Evolutionary conservation across 30 jellyfish, hydroid and myxozoan genomes (phyloP).

Genomic region (Clytia hemisphaerica): DNA sequence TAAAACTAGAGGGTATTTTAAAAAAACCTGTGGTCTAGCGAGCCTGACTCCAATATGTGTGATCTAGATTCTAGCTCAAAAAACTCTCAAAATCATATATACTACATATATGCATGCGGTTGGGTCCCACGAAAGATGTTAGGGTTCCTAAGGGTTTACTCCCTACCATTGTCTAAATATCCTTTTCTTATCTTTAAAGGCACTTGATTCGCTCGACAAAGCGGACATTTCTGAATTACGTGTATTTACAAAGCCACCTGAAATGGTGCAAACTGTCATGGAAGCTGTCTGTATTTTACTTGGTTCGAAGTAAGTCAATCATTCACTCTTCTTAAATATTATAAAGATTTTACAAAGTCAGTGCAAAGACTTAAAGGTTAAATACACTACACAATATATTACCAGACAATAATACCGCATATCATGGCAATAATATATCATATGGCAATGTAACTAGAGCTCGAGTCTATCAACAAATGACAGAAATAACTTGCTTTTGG

Average conservation of each 20-base stretch:
- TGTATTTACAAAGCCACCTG: slow-evolving; percentile 88
- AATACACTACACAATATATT: too few species aligned
- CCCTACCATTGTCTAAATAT: neutral
- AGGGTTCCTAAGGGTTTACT: neutral
- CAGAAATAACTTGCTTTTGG: too few species aligned
- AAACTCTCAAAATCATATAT: neutral
- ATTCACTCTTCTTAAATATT: too few species aligned
- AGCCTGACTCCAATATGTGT: neutral
- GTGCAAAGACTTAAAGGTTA: too few species aligned
- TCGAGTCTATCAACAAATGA: too few species aligned
- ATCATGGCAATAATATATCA: too few species aligned
- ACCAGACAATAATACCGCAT: too few species aligned
- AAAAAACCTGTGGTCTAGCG: neutral
- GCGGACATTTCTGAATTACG: slow-evolving; percentile 84
- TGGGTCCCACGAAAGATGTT: too few species aligned
- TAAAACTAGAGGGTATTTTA: neutral
- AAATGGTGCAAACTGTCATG: slow-evolving; percentile 87
- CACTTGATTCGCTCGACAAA: slow-evolving; percentile 73
- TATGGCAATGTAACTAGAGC: too few species aligned
- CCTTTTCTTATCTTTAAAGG: slow-evolving; percentile 29
- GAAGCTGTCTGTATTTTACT: slow-evolving; percentile 86
- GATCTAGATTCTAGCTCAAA: neutral
- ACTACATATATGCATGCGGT: neutral
- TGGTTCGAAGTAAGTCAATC: slow-evolving; percentile 69
- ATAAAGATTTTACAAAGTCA: too few species aligned